Evolutionary conservation across 2,888 invertebrate genomes (phyloP), one percentile per base, ranked within the genome.

Genomic region (Hedychridium roseum): DNA sequence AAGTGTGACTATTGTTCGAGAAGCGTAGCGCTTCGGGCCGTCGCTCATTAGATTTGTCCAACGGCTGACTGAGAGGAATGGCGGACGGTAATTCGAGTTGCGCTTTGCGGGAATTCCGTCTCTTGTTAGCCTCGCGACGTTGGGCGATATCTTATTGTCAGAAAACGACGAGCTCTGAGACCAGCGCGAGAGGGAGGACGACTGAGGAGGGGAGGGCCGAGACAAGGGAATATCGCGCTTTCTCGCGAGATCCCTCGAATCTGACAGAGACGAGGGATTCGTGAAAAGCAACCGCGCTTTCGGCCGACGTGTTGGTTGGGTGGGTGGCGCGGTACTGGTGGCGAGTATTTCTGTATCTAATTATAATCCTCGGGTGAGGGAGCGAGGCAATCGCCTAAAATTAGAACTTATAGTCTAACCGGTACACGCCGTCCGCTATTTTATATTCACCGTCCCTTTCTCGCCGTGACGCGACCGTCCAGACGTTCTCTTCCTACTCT

Each of bases 331-430:
- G 64, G 61, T 59, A 59, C 58, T 57, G 70, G 69, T 68, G 73
- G 71, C 68, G 76, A 69, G 70, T 76, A 76, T 76, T 76, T 76
- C 74, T 76, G 76, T 71, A 76, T 76, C 76, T 76, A 76, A 76
- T 76, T 76, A 76, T 76, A 76, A 76, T 76, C 74, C 71, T 72
- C 64, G 73, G 56, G 73, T 69, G 76, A 76, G 75, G 74, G 74
- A 75, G 76, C 73, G 69, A 75, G 70, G 74, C 76, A 71, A 76
- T 76, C 76, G 74, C 65, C 76, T 76, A 76, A 76, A 76, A 76
- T 76, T 76, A 76, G 76, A 75, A 71, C 70, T 73, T 76, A 73
- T 74, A 74, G 73, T 72, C 73, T 64, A 72, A 72, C 71, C 65
- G 63, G 65, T 63, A 64, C 61, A 55, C 64, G 50, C 47, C 58